These are phyloP conservation scores for Drosophila setosimentum DNA, from an alignment of 2,888 invertebrate species.

Conservation along the genomic window DNA sequence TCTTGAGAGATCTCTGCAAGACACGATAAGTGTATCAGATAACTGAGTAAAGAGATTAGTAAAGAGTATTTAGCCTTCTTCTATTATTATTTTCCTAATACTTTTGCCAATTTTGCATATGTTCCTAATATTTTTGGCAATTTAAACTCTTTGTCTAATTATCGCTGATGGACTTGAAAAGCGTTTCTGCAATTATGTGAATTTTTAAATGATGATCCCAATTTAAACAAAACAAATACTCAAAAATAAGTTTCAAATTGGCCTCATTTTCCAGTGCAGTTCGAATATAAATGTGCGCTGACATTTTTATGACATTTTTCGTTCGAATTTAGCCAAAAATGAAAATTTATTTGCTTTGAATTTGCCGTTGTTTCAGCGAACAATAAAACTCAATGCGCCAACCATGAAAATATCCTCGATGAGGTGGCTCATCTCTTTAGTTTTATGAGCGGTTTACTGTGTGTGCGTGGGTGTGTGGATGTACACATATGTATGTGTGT, in stretches of 20 bases:
- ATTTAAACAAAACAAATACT: conserved; percentile 4
- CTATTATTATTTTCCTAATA: no score
- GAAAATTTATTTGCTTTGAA: conserved; percentile 60
- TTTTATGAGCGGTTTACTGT: neutral
- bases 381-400: conserved; percentile 42
- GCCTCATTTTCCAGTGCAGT: conserved; percentile 23
- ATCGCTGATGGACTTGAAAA: conserved; percentile 58
- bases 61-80: neutral
- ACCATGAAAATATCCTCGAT: conserved; percentile 6
- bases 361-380: conserved; percentile 35
- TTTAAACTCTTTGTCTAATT: conserved; percentile 30
- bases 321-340: conserved; percentile 31
- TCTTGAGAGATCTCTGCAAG: neutral
- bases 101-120: neutral
- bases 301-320: conserved; percentile 70
- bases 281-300: conserved; percentile 70
- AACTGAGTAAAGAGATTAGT: neutral
- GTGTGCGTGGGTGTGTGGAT: neutral
- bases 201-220: conserved; percentile 29
- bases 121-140: neutral
- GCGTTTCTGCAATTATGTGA: conserved; percentile 39
- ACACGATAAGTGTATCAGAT: neutral
- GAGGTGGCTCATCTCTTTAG: conserved; percentile 18
- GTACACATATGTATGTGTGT: neutral
- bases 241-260: conserved; percentile 23